These are phyloP conservation scores for Pseudorasbora parva DNA, from an alignment of 2,113 vertebrate species.

Conservation along the genomic window DNA sequence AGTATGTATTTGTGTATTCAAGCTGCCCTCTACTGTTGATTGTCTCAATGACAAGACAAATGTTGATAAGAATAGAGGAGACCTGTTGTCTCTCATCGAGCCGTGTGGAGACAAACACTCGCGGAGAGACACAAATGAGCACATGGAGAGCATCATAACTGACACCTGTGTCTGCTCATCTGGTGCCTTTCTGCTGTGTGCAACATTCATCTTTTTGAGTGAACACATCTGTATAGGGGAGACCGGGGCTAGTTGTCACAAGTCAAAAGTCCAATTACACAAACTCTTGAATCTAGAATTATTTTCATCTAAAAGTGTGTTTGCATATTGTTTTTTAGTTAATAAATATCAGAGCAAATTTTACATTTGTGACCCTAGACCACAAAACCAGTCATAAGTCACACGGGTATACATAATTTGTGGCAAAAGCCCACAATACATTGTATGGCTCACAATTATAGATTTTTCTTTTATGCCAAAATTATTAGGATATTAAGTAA, in stretches of 20 bases:
- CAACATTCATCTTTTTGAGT: not conserved
- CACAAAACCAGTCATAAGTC: no score
- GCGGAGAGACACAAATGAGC: not conserved
- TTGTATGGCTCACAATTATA: no score
- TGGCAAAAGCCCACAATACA: no score
- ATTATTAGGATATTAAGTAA: no score
- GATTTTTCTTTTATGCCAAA: no score
- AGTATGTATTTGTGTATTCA: slow-evolving; percentile 74
- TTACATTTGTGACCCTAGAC: no score
- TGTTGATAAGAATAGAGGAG: slow-evolving; percentile 60
- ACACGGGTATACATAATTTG: no score
- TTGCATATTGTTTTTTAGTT: not conserved
- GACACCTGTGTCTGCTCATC: not conserved
- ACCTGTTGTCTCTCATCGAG: slow-evolving; percentile 26
- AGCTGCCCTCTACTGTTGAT: slow-evolving; percentile 82
- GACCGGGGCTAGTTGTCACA: not conserved
- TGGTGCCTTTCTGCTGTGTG: not conserved
- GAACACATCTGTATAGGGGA: not conserved
- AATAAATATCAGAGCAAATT: not conserved
- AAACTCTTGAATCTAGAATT: no score
- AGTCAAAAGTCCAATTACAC: not conserved
- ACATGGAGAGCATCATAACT: not conserved
- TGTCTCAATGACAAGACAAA: slow-evolving; percentile 73
- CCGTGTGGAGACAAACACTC: not conserved
- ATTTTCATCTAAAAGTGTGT: not conserved